Conservation (phyloP, 2,113 vertebrate species). For the Psittacula cyanocephala region DNA sequence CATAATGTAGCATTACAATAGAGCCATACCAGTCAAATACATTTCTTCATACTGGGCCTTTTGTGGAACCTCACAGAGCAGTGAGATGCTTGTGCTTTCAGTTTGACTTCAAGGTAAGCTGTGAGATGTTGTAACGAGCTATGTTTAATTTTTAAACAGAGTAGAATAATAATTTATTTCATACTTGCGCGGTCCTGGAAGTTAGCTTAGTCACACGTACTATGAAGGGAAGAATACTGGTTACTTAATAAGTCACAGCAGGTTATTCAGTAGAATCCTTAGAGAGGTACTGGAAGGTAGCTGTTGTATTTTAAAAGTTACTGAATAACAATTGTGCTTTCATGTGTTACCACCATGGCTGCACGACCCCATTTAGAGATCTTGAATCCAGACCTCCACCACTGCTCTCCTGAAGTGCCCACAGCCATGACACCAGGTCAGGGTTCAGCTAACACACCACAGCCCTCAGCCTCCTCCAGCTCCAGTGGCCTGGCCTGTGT, state of each 20-base stretch:
- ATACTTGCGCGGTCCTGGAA: background rate
- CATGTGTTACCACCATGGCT: background rate
- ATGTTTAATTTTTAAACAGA: background rate
- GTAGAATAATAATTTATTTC: background rate
- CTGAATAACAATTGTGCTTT: accelerated
- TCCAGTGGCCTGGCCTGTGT: too few relatives aligned
- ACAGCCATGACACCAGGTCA: background rate
- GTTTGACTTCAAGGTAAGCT: background rate
- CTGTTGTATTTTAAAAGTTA: background rate
- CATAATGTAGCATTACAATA: accelerated
- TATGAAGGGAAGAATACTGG: accelerated
- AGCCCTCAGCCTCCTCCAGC: background rate
- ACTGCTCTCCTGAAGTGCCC: background rate
- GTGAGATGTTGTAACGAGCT: accelerated
- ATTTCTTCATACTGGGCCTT: background rate
- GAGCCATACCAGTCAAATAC: background rate
- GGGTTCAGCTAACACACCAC: background rate
- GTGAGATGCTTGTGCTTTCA: accelerated
- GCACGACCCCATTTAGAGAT: accelerated
- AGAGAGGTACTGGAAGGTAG: background rate
- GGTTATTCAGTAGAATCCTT: background rate
- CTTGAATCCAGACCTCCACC: accelerated
- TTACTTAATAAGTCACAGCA: background rate
- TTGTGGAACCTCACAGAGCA: background rate
- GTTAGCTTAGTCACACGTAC: too few relatives aligned